Base-by-base conservation (phyloP, 2,113 vertebrate species). In the Oostethus manadensis region DNA sequence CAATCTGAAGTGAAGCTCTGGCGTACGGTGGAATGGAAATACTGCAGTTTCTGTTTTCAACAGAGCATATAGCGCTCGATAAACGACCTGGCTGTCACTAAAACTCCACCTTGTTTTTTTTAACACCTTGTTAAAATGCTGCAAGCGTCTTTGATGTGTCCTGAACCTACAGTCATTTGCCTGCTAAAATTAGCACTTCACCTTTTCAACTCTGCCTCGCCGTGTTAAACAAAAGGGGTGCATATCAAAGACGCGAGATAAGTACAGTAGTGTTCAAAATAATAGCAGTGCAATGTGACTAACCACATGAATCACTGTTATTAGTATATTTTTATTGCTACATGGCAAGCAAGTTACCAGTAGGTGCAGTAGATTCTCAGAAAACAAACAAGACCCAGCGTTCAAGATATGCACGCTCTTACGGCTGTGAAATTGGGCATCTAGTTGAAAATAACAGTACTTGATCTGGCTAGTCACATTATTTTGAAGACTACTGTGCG, bases 71-170 rank as follows among this genome's bases (percentile, higher is more conserved):
- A 76, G 59, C 56, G 16, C 33, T 58, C 67, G 66, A 80, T 79
- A 54, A 80, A 80, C 59, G 59, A 61, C 68, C 56, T 4, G 26
- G 51, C 53, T 54, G 66, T 44, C 64, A 7, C 54, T 9, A 47
- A 48, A 51, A 48, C 49, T 49, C 49, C 50, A 11, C 18, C 46
- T 40, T 44, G 47, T 56, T 72, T 69, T 60, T 51, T 66, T 77
- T 58, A 66, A 43, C 51, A n/a, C 53, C 55, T 57, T 63, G 15
- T 83, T 79, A 60, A 80, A 78, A 72, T 58, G 67, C 59, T 49
- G 46, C 21, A 40, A 63, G 72, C 60, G 56, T 29, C 50, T 58
- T 46, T 20, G 45, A 38, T 60, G 56, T 57, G 66, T 62, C 51
- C 38, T 56, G 43, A 56, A 49, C 56, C 21, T 44, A 17, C 57